Base-by-base conservation (phyloP, 2,888 invertebrate genomes). In the Brachylomia viminalis region DNA sequence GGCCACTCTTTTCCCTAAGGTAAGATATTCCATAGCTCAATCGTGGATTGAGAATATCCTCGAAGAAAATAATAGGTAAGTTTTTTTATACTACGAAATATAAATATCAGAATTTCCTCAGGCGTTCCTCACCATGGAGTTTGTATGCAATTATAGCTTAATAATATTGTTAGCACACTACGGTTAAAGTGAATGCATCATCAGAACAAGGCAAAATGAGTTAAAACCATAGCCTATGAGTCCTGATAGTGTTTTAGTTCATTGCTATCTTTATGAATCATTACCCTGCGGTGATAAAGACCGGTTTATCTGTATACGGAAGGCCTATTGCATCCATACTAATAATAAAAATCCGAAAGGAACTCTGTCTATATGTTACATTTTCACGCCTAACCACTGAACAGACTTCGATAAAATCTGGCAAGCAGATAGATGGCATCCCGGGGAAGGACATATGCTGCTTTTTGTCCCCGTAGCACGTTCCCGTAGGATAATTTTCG, bases 1-100 rank as follows among this genome's bases (percentile, higher is more conserved):
- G 84, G 91, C 83, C 0, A 94, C 94, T 0, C n/a, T 97, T 84
- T 98, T 98, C 42, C 96, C 94, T 47, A 73, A 93, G 78, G 94
- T 94, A 87, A 38, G 33, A 59, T 33, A 59, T 17, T 10, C 17
- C 30, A 10, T 30, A 27, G 20, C 30, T 20, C 3, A 30, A 58
- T 30, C 17, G 10, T 30, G 30, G 4, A 20, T 58, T 58, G 58
- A 20, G 4, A 30, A 30, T 30, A 58, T 58, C 30, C 27, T 30
- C 8, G 8, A 27, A 27, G 27, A 27, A 56, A 27, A 17, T 27
- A 8, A 56, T 8, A 56, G 27, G 0, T 56, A 7, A 0, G 27
- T 56, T 58, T 47, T 47, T 27, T 58, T 27, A 30, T n/a, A 52
- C 3, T 52, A n/a, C 23, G 11, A n/a, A 17, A 27, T 13, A 56